phyloP scores from a whole-genome alignment of 2,797 vertebrate species.

The Kryptopterus vitreolus region DNA sequence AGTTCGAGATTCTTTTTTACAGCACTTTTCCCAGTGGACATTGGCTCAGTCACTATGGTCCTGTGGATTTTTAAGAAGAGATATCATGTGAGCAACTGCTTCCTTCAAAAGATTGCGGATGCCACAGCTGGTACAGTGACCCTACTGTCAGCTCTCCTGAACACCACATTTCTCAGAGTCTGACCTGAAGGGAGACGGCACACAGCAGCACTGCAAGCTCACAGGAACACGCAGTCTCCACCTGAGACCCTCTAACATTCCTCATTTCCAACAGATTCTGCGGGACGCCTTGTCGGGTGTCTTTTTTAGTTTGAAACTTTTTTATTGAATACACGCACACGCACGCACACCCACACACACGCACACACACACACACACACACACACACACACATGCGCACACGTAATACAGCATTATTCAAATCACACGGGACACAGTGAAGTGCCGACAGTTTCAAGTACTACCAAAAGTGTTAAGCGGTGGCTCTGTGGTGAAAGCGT shows the following conservation, averaged over 20 bases:
- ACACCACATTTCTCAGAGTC: constrained; percentile 30
- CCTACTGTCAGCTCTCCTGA: constrained; percentile 39
- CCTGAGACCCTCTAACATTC: constrained; percentile 1
- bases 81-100: not conserved
- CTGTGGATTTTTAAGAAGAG: not conserved
- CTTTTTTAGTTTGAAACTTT: constrained; percentile 44
- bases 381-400: constrained; percentile 36
- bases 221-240: constrained; percentile 1
- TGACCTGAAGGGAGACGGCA: constrained; percentile 53
- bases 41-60: too few species aligned
- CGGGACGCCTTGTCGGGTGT: not conserved
- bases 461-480: constrained; percentile 33
- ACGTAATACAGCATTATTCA: constrained; percentile 54
- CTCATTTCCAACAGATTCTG: constrained; percentile 16
- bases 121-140: constrained; percentile 44
- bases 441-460: constrained; percentile 50
- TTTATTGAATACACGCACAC: constrained; percentile 46
- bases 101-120: constrained; percentile 34
- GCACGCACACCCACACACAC: constrained; percentile 4
- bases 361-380: too few species aligned
- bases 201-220: not conserved
- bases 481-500: constrained; percentile 19
- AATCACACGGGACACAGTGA: constrained; percentile 52
- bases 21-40: too few species aligned
- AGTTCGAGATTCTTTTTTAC: too few species aligned